Base-by-base conservation (phyloP, 2,797 vertebrate genomes). In the Sylvilagus floridanus region DNA sequence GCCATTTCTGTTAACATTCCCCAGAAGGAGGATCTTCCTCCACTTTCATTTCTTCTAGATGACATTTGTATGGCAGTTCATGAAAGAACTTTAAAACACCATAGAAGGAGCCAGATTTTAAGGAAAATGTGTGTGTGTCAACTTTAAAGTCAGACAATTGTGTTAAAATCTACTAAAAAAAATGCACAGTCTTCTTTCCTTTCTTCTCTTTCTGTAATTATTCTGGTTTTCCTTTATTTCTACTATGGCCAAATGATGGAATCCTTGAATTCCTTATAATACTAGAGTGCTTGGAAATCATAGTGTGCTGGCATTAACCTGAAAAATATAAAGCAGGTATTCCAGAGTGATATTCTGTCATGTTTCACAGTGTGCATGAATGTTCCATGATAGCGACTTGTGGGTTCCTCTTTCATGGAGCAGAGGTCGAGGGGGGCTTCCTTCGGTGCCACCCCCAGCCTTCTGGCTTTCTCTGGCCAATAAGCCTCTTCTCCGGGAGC, bases 61-160 rank as follows among this genome's bases (percentile, higher is more conserved):
- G 62, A 37, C n/a, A 35, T 90, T 85, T 87, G 16, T 86, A 19
- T 68, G 47, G 71, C 35, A 72, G 7, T 83, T 90, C 60, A 21
- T 57, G 16, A 66, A 66, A 91, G 79, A 69, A 81, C 37, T 78
- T 47, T 63, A 95, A 63, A 60, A 88, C 88, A 77, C 66, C 76
- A 54, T 22, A 42, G 16, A 84, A 90, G 52, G 60, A 84, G 13
- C 22, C 47, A 93, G 2, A 50, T 85, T 87, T 75, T 91, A 82
- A 66, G 81, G 54, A 87, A 78, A 93, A 77, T n/a, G 8, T 57
- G 13, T 79, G 54, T 93, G 13, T 91, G 35, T 88, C 52, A 88
- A 21, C 54, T 94, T 92, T 84, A 84, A 94, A 93, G 88, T 86
- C 24, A 87, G 28, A 60, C 66, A 76, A 69, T 89, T 62, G 10